Evolutionary conservation across 2,888 invertebrate species (phyloP).

Genomic region (Tachina fera): DNA sequence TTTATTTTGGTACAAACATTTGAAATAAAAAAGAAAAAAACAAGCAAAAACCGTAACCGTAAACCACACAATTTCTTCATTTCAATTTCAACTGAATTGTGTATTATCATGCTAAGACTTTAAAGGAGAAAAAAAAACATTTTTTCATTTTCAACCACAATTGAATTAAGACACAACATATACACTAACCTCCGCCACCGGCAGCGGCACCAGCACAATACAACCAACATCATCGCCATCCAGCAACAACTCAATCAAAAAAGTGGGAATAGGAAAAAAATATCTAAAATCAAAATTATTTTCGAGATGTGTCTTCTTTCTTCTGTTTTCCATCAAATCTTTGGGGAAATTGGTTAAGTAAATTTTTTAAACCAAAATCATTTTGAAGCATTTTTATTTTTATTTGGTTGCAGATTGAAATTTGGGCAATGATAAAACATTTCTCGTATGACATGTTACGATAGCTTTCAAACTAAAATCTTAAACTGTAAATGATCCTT

Average conservation of each 20-base stretch:
- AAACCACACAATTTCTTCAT: conserved; percentile 61
- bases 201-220: neutral
- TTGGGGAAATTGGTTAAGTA: conserved; percentile 62
- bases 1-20: conserved; percentile 38
- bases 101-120: conserved; percentile 44
- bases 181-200: conserved; percentile 34
- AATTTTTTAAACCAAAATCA: conserved; percentile 43
- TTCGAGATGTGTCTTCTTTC: conserved; percentile 10
- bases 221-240: conserved; percentile 17
- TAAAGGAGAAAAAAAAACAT: conserved; percentile 33
- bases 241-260: conserved; percentile 44
- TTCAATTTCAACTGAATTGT: conserved; percentile 56
- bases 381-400: conserved; percentile 18
- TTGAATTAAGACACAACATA: conserved; percentile 57
- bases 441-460: conserved; percentile 32
- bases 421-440: conserved; percentile 49
- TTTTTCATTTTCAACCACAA: conserved; percentile 54
- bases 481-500: conserved; percentile 56
- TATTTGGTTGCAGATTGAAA: conserved; percentile 42
- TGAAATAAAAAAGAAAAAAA: conserved; percentile 38
- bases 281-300: conserved; percentile 3
- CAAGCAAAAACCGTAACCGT: conserved; percentile 69
- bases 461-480: conserved; percentile 34
- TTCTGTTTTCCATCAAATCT: conserved; percentile 48
- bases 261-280: conserved; percentile 2